Evolutionary conservation across 2,797 vertebrate species (phyloP), one percentile per base, ranked within the genome.

Genomic region (Syngnathus rostellatus): DNA sequence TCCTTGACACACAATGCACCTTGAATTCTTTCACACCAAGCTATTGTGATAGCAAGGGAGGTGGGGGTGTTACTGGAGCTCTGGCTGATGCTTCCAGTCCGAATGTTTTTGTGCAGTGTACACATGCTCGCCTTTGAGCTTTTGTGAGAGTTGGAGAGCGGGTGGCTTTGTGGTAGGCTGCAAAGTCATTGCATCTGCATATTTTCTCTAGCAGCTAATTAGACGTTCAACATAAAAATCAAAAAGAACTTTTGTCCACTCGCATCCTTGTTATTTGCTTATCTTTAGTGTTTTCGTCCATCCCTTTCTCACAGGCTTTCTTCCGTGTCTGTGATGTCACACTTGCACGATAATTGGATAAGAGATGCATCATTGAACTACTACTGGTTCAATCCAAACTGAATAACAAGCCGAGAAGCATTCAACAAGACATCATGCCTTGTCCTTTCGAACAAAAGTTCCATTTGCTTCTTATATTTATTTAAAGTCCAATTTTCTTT

Each of bases 191-290:
- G 70, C 71, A 72, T 88, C 85, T 87, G 87, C 86, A 87, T 78
- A 74, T 87, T 83, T 70, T 87, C 79, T 83, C 83, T 69, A 63
- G 83, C 77, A 70, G 83, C 85, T 86, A 89, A 88, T 89, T 68
- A 75, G 79, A 82, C 76, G 62, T 81, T 75, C 62, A 67, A 66
- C 14, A 65, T 72, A 66, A 65, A 69, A 65, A 54, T 66, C 82
- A 71, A 55, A 87, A 87, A 87, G 83, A 87, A 86, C 75, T 85
- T 86, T 77, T 76, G 72, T 67, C 71, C 66, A 88, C 88, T 86
- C 86, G 84, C 86, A 86, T 88, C 80, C 87, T 89, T 85, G 87
- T 86, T 81, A 86, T 89, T 87, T 87, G 83, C 84, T 81, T 86
- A 86, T 87, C 81, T 87, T 79, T 78, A 75, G 78, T 77, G 72